Percentiles rank a stretch among this genome's conserved stretches.
Conservation (phyloP, 2,888 invertebrate genomes). For the Dusona sp. region DNA sequence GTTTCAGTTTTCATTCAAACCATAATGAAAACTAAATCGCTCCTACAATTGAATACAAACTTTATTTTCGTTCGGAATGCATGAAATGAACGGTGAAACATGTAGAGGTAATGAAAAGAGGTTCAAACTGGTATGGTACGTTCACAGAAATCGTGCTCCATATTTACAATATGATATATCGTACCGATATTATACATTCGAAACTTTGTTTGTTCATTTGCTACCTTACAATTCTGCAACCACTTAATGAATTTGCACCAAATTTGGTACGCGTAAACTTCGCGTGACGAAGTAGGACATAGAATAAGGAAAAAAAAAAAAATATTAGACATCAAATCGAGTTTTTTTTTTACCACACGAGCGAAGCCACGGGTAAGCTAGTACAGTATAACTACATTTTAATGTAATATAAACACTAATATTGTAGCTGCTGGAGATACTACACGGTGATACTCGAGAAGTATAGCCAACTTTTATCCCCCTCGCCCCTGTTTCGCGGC, state of each 20-base stretch:
- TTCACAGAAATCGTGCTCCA: neutral
- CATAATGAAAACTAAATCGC: neutral
- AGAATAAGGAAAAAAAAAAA: neutral
- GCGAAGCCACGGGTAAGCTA: neutral
- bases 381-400: neutral
- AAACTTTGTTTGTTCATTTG: neutral
- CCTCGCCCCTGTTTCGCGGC: conserved; percentile 40
- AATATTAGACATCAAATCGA: neutral
- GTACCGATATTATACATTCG: neutral
- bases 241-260: neutral
- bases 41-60: neutral
- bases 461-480: conserved; percentile 35
- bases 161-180: neutral
- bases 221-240: neutral
- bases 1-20: neutral
- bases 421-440: conserved; percentile 6
- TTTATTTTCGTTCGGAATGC: neutral
- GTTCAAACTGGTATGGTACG: neutral
- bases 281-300: neutral
- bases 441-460: neutral
- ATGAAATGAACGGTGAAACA: neutral
- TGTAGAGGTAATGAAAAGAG: neutral
- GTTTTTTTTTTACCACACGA: neutral
- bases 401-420: conserved; percentile 16
- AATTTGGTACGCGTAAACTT: neutral